Conservation (phyloP, 2,888 invertebrate species). For the Leptarthrus brevirostris region DNA sequence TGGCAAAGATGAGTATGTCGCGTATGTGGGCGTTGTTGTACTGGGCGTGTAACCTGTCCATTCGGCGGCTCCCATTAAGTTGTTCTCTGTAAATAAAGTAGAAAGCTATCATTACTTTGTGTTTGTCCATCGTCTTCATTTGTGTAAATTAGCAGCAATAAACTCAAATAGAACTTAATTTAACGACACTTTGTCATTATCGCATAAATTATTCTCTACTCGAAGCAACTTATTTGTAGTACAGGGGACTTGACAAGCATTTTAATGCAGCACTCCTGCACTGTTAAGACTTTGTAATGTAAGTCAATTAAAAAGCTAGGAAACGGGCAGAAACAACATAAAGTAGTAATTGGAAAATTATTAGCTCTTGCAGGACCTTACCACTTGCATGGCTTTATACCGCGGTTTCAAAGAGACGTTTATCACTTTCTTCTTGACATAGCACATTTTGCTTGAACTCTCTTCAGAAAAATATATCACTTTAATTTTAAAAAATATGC, state of each 20-base stretch:
- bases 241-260: no score
- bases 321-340: neutral
- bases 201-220: neutral
- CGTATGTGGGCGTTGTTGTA: constrained; percentile 68
- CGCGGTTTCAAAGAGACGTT: no score
- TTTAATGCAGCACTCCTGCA: neutral
- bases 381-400: no score
- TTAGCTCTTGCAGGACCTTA: neutral
- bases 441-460: no score
- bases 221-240: neutral
- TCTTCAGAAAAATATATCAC: no score
- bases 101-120: constrained; percentile 2
- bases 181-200: constrained; percentile 47
- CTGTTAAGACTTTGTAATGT: neutral
- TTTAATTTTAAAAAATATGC: no score
- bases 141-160: neutral
- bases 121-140: neutral
- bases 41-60: constrained; percentile 72
- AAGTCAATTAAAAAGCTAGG: no score
- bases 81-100: constrained; percentile 68
- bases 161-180: constrained; percentile 46
- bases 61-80: constrained; percentile 73
- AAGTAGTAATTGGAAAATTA: constrained; percentile 23
- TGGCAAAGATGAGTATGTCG: constrained; percentile 71
- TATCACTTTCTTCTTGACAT: no score